These are phyloP conservation scores for Porphyrio hochstetteri DNA, from an alignment of 2,113 vertebrate genomes.

Conservation along the genomic window DNA sequence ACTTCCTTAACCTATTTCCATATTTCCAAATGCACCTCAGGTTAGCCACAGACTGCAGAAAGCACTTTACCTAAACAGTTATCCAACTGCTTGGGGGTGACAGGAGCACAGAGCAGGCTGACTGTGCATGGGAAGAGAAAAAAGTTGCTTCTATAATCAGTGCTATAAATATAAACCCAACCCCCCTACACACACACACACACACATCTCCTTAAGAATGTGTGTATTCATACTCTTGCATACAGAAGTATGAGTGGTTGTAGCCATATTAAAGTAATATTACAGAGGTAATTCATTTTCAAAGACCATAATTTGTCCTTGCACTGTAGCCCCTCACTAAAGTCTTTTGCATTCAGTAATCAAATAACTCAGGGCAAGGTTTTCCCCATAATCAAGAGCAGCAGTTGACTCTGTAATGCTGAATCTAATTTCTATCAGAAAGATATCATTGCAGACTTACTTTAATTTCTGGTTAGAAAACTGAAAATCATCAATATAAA, in stretches of 20 bases:
- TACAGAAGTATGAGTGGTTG: background rate
- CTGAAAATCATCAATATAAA: constrained; percentile 1
- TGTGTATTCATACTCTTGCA: background rate
- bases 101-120: background rate
- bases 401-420: background rate
- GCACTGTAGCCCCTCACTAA: background rate
- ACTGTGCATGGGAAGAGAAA: background rate
- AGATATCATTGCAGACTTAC: background rate
- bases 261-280: background rate
- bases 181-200: background rate
- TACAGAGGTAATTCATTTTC: background rate
- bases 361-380: background rate
- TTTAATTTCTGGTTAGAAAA: constrained; percentile 28
- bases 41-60: background rate
- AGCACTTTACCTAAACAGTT: background rate
- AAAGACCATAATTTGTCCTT: background rate
- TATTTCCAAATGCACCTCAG: background rate
- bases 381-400: background rate
- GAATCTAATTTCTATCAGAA: constrained; percentile 22
- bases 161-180: background rate
- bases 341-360: background rate
- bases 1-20: background rate
- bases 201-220: background rate
- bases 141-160: background rate
- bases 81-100: background rate